phyloP scores from a whole-genome alignment of 2,888 invertebrate species.

The Lasioglossum pauxillum region DNA sequence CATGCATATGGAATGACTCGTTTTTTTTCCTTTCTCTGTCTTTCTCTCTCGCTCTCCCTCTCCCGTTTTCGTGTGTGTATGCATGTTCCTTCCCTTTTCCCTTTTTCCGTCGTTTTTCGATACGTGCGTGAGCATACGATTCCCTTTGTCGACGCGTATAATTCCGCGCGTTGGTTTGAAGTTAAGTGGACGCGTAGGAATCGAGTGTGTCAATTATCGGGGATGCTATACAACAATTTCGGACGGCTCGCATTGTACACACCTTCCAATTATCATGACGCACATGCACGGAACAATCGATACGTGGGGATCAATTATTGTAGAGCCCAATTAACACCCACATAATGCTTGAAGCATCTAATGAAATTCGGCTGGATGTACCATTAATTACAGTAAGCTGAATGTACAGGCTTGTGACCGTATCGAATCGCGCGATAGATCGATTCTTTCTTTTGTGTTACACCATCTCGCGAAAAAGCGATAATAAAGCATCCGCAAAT shows the following conservation, averaged over 20 bases:
- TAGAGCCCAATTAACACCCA: slow-evolving; percentile 10
- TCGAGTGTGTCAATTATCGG: not conserved
- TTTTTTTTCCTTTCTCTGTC: not conserved
- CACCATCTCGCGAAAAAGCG: not conserved
- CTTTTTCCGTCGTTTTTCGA: not conserved
- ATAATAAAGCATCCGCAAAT: not conserved
- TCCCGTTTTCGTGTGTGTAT: not conserved
- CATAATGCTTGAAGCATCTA: slow-evolving; percentile 1
- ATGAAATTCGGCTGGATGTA: slow-evolving; percentile 4
- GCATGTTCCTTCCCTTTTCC: not conserved
- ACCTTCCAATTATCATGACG: not conserved
- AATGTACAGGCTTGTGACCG: not conserved
- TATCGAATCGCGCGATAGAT: not conserved
- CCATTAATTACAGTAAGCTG: not conserved
- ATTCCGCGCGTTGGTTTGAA: not conserved
- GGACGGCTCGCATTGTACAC: not conserved
- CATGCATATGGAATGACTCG: slow-evolving; percentile 1
- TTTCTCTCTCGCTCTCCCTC: not conserved
- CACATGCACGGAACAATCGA: not conserved
- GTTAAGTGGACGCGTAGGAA: not conserved
- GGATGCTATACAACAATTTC: slow-evolving; percentile 2
- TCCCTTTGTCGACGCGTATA: not conserved
- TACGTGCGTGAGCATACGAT: not conserved
- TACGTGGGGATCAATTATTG: not conserved
- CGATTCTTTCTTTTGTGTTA: not conserved